Conservation (phyloP, 2,797 vertebrate genomes). For the Adelosebastes latens region DNA sequence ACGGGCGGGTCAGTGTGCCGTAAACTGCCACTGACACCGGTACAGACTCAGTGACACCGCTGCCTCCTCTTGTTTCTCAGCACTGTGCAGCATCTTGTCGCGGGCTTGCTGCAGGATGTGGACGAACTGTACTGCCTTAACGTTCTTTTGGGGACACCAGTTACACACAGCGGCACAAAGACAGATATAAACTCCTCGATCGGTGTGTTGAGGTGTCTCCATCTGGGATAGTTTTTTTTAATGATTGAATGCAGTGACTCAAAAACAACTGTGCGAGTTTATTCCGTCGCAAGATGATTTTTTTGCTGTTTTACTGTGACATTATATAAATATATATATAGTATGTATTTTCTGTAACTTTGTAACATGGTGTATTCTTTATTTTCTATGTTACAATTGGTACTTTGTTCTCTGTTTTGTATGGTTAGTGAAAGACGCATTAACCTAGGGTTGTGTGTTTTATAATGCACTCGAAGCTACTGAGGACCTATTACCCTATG, state of each 20-base stretch:
- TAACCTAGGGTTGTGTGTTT: constrained; percentile 99
- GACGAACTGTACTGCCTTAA: constrained; percentile 70
- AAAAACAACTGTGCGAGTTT: constrained; percentile 82
- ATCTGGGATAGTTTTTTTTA: constrained; percentile 65
- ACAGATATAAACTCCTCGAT: constrained; percentile 36
- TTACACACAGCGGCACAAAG: constrained; percentile 34
- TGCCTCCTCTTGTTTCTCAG: constrained; percentile 40
- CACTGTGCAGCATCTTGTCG: constrained; percentile 32
- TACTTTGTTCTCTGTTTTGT: constrained; percentile 86
- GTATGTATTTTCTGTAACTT: constrained; percentile 89
- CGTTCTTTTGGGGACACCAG: constrained; percentile 34
- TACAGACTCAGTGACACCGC: constrained; percentile 51
- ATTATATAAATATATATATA: constrained; percentile 57
- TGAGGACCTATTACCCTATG: constrained; percentile 99
- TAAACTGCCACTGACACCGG: constrained; percentile 56
- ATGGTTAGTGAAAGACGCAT: constrained; percentile 87
- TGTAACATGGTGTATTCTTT: constrained; percentile 88
- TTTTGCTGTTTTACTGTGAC: constrained; percentile 86
- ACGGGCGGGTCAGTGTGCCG: constrained; percentile 50
- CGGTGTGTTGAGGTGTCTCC: constrained; percentile 39
- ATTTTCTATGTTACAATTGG: constrained; percentile 80
- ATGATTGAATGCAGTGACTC: constrained; percentile 87
- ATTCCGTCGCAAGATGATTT: constrained; percentile 81
- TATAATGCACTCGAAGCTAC: constrained; percentile 95
- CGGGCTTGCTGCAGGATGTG: constrained; percentile 32